Base-by-base conservation (phyloP, 2,888 invertebrate genomes). In the Kryphioiulus occultus region DNA sequence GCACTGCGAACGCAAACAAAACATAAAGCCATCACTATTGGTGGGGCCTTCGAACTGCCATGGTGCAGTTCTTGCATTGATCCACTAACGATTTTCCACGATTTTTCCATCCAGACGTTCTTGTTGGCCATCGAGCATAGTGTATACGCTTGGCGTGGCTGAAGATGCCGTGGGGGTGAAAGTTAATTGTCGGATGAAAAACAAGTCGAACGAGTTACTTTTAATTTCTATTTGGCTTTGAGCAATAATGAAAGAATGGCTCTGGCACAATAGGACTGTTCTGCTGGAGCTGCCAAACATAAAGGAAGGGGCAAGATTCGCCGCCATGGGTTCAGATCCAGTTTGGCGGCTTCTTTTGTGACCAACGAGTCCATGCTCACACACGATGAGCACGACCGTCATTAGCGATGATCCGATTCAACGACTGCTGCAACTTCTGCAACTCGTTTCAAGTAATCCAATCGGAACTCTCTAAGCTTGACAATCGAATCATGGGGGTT, bases 181-280 rank as follows among this genome's bases (percentile, higher is more conserved):
- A 68, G 68, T 68, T 68, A 68, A 68, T 68, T 68, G 68, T 68
- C 26, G 26, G 68, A 68, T 68, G 68, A 68, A 68, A 68, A 68
- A 68, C 68, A 68, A 68, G 68, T 68, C 68, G 68, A 68, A 68
- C 68, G 68, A 68, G 68, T 68, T 68, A 68, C 68, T 68, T 68
- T 68, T 68, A 68, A 68, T 68, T 68, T 68, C 68, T 68, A 26
- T 26, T 68, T 68, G 26, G 68, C 68, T 26, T 9, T 26, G 26
- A 68, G 68, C 68, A 26, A 68, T 68, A 26, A 26, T 26, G n/a
- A 68, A 68, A 68, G 68, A 68, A 68, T 26, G 68, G 68, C 26
- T 68, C n/a, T 68, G 26, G 68, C 15, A 68, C 68, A 68, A 68
- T n/a, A 68, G 68, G 68, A 68, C 26, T 68, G 68, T n/a, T n/a